phyloP scores from a whole-genome alignment of 2,113 vertebrate genomes.

The Tachycineta bicolor region DNA sequence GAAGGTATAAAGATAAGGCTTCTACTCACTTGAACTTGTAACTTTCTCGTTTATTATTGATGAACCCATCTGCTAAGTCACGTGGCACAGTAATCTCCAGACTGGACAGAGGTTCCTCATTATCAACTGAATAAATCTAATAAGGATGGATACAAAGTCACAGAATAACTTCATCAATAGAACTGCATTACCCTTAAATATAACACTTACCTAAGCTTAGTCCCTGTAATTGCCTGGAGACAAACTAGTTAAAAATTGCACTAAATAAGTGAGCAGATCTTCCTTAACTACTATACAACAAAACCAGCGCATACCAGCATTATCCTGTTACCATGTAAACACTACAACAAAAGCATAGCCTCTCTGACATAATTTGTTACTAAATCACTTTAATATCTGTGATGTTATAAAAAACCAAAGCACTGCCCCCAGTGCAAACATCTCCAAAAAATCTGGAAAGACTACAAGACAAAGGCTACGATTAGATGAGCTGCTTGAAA shows the following conservation, averaged over 20 bases:
- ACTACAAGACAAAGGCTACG: not conserved
- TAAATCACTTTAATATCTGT: not conserved
- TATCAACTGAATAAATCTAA: constrained; percentile 83
- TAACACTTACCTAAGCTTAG: not conserved
- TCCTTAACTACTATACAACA: not conserved
- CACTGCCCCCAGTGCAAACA: not conserved
- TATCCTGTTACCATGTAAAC: not conserved
- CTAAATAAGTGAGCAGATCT: not conserved
- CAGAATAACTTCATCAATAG: not conserved
- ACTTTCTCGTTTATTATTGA: constrained; percentile 93
- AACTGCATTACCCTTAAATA: not conserved
- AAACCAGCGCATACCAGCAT: not conserved
- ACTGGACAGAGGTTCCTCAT: constrained; percentile 71
- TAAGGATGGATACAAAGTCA: not conserved
- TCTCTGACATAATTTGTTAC: not conserved
- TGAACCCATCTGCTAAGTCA: constrained; percentile 90
- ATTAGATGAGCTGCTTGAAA: not conserved
- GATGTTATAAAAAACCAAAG: not conserved
- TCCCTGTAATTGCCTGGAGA: not conserved
- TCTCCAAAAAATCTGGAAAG: not conserved
- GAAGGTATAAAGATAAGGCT: not conserved
- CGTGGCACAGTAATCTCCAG: constrained; percentile 88
- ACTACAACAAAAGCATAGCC: fast-evolving
- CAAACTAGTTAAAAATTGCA: not conserved
- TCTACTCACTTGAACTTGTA: constrained; percentile 90